Conservation (phyloP, 1,140 invertebrate genomes). For the Orchestia grillus region DNA sequence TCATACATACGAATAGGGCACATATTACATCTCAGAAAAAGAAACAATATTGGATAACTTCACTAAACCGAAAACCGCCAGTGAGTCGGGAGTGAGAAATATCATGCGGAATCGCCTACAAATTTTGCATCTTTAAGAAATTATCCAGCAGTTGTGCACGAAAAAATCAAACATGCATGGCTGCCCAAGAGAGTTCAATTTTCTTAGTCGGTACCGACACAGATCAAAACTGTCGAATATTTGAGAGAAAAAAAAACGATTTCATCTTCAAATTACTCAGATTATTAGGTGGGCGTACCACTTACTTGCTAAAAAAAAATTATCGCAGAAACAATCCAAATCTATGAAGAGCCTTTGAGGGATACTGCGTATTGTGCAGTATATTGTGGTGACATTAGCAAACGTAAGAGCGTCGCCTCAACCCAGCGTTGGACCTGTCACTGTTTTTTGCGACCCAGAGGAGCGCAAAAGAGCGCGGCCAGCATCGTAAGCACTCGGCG, state of each 20-base stretch:
- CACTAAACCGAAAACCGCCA: not conserved
- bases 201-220: not conserved
- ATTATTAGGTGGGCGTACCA: not conserved
- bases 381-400: not conserved
- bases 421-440: not conserved
- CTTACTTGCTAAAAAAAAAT: not conserved
- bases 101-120: not conserved
- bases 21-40: too few species aligned
- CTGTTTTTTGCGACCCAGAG: not conserved
- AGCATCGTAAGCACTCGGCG: not conserved
- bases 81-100: not conserved
- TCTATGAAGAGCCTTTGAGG: not conserved
- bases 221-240: not conserved
- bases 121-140: not conserved
- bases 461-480: not conserved
- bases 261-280: not conserved
- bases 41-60: not conserved
- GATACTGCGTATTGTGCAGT: not conserved
- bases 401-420: not conserved
- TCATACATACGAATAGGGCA: too few species aligned
- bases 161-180: not conserved
- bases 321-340: not conserved
- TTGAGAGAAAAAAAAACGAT: not conserved
- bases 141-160: not conserved
- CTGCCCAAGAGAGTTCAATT: not conserved